Evolutionary conservation across 1,140 invertebrate species (phyloP), one percentile per base, ranked within the genome.

Genomic region (Grapholita molesta): DNA sequence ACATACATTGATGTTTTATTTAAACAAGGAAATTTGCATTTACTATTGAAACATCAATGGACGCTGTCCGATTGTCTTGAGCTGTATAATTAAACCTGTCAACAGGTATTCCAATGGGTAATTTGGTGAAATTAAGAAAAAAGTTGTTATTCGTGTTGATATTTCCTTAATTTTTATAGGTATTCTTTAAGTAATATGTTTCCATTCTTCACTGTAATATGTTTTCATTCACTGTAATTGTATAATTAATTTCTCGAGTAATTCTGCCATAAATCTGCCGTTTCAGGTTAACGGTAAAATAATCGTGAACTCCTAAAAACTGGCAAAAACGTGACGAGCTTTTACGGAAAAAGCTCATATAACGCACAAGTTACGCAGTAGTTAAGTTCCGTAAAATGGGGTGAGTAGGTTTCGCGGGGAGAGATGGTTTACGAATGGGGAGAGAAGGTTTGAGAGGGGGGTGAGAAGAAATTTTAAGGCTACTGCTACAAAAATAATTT

Each of bases 111-210:
- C 12, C 42, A 52, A 28, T 30, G 24, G n/a, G 25, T 25, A 61
- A 61, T 61, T 61, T 61, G 55, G 24, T 12, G 24, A 61, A 61
- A 61, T 61, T 30, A 61, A 57, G 12, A 57, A 57, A 61, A 61
- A 61, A 61, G 24, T 25, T 8, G 25, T 30, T 28, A 52, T 25
- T 28, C 55, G 25, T 30, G 55, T 15, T 61, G 55, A 61, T 61
- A 61, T 61, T 61, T 61, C 55, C 55, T 61, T 61, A 61, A 25
- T 28, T 61, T 18, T 61, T 28, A 48, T 48, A 15, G 55, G 55
- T 61, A 61, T 61, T 61, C 55, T n/a, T 61, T 61, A 61, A 61
- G 55, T 61, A 61, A 61, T 61, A 61, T 61, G 25, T 61, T 61
- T 25, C 24, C n/a, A 30, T 61, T 61, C n/a, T n/a, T n/a, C n/a